A percentile compares a stretch with the other conserved stretches of the same genome.
Evolutionary conservation across 2,888 invertebrate genomes (phyloP).

Genomic region (Chrysolina haemoptera): DNA sequence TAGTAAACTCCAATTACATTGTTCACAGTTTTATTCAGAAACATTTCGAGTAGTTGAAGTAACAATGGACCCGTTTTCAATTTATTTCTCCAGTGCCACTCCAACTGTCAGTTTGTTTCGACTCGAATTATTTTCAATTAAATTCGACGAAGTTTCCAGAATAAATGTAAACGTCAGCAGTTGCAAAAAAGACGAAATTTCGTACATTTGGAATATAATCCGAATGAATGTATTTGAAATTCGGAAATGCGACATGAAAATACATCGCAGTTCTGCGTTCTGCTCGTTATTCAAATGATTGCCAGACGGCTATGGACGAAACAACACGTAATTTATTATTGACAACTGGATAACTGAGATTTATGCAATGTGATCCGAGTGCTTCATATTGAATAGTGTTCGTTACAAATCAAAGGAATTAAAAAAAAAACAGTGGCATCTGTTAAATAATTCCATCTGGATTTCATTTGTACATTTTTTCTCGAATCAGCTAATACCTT

Average conservation of each 20-base stretch:
- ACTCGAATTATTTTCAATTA: background rate
- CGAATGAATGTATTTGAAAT: background rate
- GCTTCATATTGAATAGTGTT: background rate
- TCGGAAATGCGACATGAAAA: slow-evolving; percentile 11
- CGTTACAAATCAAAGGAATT: background rate
- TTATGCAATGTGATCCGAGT: background rate
- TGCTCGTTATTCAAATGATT: background rate
- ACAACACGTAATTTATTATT: slow-evolving; percentile 1
- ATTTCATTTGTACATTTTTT: too few relatives aligned
- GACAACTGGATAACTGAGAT: background rate
- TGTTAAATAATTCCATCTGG: too few relatives aligned
- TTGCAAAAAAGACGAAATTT: background rate
- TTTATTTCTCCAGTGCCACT: background rate
- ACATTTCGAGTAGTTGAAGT: background rate
- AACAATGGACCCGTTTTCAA: background rate
- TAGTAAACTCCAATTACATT: too few relatives aligned
- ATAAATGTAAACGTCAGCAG: background rate
- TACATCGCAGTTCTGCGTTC: background rate
- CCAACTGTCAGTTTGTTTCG: background rate
- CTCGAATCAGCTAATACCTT: too few relatives aligned
- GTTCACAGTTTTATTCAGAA: background rate
- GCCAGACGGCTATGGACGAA: background rate
- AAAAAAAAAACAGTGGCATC: too few relatives aligned
- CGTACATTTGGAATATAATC: background rate
- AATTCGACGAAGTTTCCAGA: background rate